Percentiles rank a stretch among this genome's conserved stretches.
Evolutionary conservation across 2,113 vertebrate species (phyloP).

Genomic region (Takifugu flavidus): DNA sequence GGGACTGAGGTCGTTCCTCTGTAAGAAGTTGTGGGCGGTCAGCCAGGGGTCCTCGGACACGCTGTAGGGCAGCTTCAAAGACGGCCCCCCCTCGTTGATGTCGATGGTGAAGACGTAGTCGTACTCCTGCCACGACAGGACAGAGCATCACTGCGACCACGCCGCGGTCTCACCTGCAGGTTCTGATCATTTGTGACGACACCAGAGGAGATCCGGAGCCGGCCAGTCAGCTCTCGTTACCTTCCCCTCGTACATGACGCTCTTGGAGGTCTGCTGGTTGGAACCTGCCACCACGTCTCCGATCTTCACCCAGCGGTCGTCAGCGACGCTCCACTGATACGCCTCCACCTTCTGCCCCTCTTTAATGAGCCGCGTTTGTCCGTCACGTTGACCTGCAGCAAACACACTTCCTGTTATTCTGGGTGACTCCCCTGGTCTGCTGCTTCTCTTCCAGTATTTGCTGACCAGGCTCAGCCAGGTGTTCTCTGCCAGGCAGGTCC

Average conservation of each 20-base stretch:
- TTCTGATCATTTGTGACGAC: no score
- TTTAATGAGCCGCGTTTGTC: conserved; percentile 75
- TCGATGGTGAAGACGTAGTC: conserved; percentile 97
- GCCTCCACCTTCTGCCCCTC: conserved; percentile 74
- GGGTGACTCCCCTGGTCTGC: no score
- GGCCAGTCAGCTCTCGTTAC: conserved; percentile 59
- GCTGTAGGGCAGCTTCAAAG: conserved; percentile 95
- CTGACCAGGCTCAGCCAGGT: conserved; percentile 88
- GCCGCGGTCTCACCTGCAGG: no score
- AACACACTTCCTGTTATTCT: no score
- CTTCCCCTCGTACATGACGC: conserved; percentile 93
- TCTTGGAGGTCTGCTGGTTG: conserved; percentile 89
- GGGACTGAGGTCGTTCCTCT: conserved; percentile 92
- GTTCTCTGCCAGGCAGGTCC: conserved; percentile 91
- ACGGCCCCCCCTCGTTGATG: conserved; percentile 90
- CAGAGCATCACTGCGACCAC: no score
- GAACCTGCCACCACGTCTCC: conserved; percentile 97
- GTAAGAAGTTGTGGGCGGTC: conserved; percentile 91
- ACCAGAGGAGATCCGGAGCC: no score
- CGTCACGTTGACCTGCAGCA: conserved; percentile 71
- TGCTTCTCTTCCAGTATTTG: neutral
- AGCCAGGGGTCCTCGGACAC: conserved; percentile 92
- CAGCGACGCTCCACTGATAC: conserved; percentile 74
- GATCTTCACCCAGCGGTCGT: conserved; percentile 91
- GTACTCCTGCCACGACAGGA: conserved; percentile 80